Evolutionary conservation across 2,113 vertebrate genomes (phyloP).

Genomic region (Microtus richardsoni): DNA sequence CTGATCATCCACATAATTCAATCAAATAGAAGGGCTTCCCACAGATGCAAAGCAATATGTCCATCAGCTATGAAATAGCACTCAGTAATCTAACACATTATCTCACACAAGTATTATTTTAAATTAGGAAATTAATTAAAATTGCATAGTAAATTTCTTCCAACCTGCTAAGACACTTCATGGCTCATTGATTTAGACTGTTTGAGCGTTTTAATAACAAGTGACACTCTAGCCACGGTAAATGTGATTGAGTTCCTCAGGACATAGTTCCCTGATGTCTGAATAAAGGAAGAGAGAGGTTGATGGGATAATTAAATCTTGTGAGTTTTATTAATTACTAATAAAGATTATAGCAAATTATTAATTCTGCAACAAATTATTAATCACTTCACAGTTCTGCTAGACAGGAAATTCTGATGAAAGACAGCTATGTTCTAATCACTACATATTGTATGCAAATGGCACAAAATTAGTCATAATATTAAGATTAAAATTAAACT

Average conservation of each 20-base stretch:
- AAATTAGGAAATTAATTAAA: slow-evolving; percentile 50
- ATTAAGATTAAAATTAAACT: not conserved
- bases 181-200: slow-evolving; percentile 33
- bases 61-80: not conserved
- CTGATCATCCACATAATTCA: not conserved
- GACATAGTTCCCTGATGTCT: not conserved
- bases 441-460: not conserved
- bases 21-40: not conserved
- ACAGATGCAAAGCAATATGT: not conserved
- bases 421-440: not conserved
- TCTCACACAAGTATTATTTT: not conserved
- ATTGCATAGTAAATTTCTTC: slow-evolving; percentile 19
- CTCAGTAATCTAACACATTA: not conserved
- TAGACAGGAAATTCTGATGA: not conserved
- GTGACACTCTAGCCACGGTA: not conserved
- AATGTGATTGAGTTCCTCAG: not conserved
- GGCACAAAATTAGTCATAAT: not conserved
- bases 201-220: not conserved
- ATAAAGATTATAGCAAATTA: not conserved
- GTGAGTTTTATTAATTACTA: not conserved
- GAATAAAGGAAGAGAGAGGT: not conserved
- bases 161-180: not conserved
- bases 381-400: not conserved
- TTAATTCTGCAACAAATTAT: not conserved
- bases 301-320: not conserved